Percentiles rank a stretch among this genome's conserved stretches.
Evolutionary conservation across 2,888 invertebrate species (phyloP).

Genomic region (Piscicola geometra): DNA sequence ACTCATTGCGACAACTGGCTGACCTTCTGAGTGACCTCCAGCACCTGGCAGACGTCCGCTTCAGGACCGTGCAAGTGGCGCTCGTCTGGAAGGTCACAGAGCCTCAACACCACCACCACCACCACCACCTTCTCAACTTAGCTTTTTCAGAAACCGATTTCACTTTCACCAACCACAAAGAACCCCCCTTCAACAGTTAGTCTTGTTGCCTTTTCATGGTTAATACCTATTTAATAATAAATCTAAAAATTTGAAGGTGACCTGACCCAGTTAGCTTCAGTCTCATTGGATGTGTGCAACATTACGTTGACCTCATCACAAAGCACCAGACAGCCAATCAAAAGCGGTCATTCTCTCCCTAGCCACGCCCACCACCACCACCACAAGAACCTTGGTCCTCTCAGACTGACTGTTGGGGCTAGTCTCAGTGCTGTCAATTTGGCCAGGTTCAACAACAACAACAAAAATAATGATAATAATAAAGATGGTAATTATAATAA

Average conservation of each 20-base stretch:
- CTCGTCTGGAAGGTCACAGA: background rate
- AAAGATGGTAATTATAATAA: constrained; percentile 20
- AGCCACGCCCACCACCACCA: background rate
- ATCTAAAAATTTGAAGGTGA: no score
- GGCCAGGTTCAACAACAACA: constrained; percentile 3
- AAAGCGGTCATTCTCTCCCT: no score
- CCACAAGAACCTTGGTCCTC: constrained; percentile 8
- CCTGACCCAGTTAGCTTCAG: background rate
- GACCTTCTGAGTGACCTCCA: background rate
- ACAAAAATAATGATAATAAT: constrained; percentile 20
- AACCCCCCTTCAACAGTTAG: background rate
- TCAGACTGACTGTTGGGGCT: background rate
- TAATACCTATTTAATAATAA: no score
- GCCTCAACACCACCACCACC: background rate
- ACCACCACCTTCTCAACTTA: background rate
- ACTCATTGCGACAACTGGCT: background rate
- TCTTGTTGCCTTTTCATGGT: no score
- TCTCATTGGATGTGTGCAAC: constrained; percentile 13
- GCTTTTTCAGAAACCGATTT: background rate
- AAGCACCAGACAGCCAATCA: background rate
- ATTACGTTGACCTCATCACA: background rate
- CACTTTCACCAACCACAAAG: background rate
- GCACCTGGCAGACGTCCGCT: background rate
- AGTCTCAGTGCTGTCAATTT: background rate
- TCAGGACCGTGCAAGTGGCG: background rate